Evolutionary conservation across 2,797 vertebrate species (phyloP), one percentile per base, ranked within the genome.

Genomic region (Lacerta viridis): DNA sequence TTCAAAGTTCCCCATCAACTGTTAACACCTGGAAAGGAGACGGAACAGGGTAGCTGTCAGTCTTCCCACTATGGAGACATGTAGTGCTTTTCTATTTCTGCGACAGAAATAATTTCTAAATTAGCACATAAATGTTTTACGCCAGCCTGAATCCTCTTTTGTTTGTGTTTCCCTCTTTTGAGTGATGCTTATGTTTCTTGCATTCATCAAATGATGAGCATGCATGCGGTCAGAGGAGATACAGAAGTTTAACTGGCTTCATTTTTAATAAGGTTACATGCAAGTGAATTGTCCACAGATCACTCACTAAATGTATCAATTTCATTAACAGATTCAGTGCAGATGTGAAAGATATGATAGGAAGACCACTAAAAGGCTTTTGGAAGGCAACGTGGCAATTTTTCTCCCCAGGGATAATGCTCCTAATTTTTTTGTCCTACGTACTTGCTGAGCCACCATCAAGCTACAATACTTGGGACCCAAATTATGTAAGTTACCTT

Each of bases 341-440:
- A 0, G 98, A 99, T 76, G 95, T 99, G 74, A 85, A 96, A 72
- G 96, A 95, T 94, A 99, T 99, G 99, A 99, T 97, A 0, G 98
- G 98, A 75, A 95, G 90, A 46, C 95, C 87, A 79, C 98, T 97
- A 0, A 97, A 96, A 89, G 88, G 98, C 85, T 99, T 97, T 95
- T 99, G 99, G 99, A 96, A 94, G 83, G 93, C 90, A 2, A 97
- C 98, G 25, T 99, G 98, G 98, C 96, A 90, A 94, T 90, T 97
- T n/a, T 95, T 98, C 91, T 98, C 98, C 89, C 98, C 99, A 77
- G 0, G 97, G 36, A 93, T 99, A 95, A 97, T 99, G 76, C 25
- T 98, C 23, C 91, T 88, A 8, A 96, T 99, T 86, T 93, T 99
- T 0, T 0, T 97, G 87, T 97, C 98, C 11, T 99, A 98, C 7